A percentile compares a stretch with the other conserved stretches of the same genome.
Evolutionary conservation across 2,888 invertebrate species (phyloP).

Genomic region (Agonopterix arenella): DNA sequence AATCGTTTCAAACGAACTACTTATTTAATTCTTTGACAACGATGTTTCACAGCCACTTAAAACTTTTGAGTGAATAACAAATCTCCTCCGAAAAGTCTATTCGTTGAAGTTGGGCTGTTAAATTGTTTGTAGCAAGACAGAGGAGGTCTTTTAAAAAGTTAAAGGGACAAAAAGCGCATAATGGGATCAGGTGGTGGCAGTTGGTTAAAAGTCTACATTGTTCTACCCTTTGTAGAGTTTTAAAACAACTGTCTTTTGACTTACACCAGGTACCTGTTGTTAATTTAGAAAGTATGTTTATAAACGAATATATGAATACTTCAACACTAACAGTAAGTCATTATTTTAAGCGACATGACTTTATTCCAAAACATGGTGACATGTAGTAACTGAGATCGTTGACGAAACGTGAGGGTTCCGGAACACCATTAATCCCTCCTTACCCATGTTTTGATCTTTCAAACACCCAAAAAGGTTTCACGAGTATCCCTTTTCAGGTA

Average conservation of each 20-base stretch:
- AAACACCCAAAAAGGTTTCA: not conserved
- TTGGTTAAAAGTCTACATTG: conserved; percentile 9
- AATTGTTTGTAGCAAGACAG: conserved; percentile 64
- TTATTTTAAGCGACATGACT: no score
- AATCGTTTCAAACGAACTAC: conserved; percentile 27
- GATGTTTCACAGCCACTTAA: conserved; percentile 74
- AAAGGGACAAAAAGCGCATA: conserved; percentile 50
- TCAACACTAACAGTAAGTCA: no score
- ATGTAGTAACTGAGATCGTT: no score
- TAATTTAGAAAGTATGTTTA: no score
- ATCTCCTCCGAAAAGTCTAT: conserved; percentile 69
- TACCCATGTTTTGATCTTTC: not conserved
- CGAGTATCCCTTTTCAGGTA: not conserved
- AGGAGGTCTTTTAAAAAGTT: conserved; percentile 59
- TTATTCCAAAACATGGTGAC: no score
- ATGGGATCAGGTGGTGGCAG: conserved; percentile 37
- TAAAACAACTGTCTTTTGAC: not conserved
- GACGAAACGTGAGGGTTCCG: no score
- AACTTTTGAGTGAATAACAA: conserved; percentile 75
- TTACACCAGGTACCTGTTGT: no score
- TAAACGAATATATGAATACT: no score
- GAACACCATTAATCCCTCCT: no score
- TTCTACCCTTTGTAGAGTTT: conserved; percentile 3
- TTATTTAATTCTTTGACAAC: conserved; percentile 67
- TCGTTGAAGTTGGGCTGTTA: conserved; percentile 64